phyloP scores from a whole-genome alignment of 2,113 vertebrate species.

The Trachemys scripta region DNA sequence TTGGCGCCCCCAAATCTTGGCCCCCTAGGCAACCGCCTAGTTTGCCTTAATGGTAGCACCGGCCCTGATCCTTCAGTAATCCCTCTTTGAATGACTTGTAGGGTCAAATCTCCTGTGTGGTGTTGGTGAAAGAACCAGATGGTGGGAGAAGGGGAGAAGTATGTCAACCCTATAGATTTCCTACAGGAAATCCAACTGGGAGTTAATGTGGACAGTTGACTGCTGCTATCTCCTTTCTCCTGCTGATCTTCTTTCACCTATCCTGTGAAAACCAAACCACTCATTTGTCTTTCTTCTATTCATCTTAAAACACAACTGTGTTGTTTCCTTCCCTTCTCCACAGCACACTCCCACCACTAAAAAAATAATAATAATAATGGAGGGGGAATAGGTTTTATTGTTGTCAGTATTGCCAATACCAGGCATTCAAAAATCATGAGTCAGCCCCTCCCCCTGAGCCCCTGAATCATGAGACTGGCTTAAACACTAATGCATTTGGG shows the following conservation, averaged over 20 bases:
- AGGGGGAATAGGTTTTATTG: not conserved
- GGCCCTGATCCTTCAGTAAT: accelerated
- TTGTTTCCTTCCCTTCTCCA: not conserved
- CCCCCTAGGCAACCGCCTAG: no score
- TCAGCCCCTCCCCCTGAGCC: not conserved
- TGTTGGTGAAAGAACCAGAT: no score
- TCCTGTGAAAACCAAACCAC: not conserved
- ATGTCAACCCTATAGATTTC: not conserved
- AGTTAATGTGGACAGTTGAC: not conserved
- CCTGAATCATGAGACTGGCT: not conserved
- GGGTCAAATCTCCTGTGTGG: not conserved
- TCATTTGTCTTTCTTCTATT: not conserved
- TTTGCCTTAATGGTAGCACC: no score
- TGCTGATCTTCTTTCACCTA: not conserved
- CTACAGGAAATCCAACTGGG: not conserved
- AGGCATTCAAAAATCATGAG: not conserved
- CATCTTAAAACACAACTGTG: not conserved
- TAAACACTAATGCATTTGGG: not conserved
- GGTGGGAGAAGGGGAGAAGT: no score
- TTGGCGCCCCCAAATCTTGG: no score
- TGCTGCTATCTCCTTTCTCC: not conserved
- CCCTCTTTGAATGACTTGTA: not conserved
- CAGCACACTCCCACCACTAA: not conserved
- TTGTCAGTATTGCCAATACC: not conserved
- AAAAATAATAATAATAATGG: not conserved